Base-by-base conservation (phyloP, 2,888 invertebrate genomes). In the Sarcophaga subvicina region DNA sequence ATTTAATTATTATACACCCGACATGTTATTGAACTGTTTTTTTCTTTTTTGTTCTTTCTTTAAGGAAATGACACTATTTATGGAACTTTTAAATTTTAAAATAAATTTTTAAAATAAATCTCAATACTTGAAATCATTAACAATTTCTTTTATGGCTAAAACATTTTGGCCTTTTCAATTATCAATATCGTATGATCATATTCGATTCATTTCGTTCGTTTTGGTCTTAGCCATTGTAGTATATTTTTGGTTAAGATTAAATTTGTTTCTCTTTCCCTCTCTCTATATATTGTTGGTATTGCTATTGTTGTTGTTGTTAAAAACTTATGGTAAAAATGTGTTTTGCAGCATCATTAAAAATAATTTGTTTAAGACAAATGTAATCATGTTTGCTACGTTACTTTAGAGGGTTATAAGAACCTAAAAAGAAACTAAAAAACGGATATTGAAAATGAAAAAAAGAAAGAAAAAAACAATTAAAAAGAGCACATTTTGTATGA, bases 271-370 rank as follows among this genome's bases (percentile, higher is more conserved):
- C 10, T 37, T 2, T 10, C 37, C 2, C 37, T 10, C 37, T 8
- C 10, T 37, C 0, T 37, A 4, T 4, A 5, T 27, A 37, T 1
- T 14, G 3, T 73, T 47, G 22, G 8, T 49, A 5, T 66, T 63
- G 10, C 45, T 78, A 62, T 22, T 37, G 60, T 27, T 63, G 25
- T 67, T 83, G 59, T 70, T 82, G 70, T 67, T 78, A 63, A 47
- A 59, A 71, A 60, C 78, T 83, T 83, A 72, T 72, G 60, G 77
- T 22, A 22, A 64, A 45, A 47, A 59, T 47, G 14, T 82, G 60
- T 91, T 91, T 88, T 91, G 91, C 91, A 87, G 89, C 89, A 91
- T 91, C 91, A 91, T 91, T 91, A 91, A 91, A 89, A 88, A 91
- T 91, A 91, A 91, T 91, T 91, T 91, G 91, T 90, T 88, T 85